Evolutionary conservation across 2,888 invertebrate genomes (phyloP), one percentile per base, ranked within the genome.

Genomic region (Eucriotettix oculatus): DNA sequence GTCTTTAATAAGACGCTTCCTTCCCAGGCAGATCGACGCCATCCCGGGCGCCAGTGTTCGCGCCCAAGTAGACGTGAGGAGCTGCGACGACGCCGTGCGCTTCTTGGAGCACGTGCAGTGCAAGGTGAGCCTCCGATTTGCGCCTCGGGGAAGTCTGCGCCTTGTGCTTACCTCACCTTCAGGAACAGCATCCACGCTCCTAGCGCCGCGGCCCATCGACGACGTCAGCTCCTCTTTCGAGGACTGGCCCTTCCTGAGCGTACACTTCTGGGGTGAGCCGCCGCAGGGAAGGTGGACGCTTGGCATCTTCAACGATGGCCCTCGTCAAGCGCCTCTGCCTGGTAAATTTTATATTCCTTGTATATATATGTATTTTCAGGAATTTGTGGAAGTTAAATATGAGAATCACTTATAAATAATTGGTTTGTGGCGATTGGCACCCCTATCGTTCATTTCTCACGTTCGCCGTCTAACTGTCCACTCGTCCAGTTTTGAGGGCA

Each of bases 61-160:
- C 62, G 71, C 73, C 17, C 68, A 68, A 44, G 69, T 73, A 64
- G 69, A 71, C 53, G 74, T 75, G 1, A 71, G 73, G 63, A 78
- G 75, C 0, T 79, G 79, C 66, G 68, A 70, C 12, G 76, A 72
- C 57, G 73, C 71, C 52, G 66, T 66, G 40, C 72, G 74, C 16
- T 79, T 75, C 68, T 69, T 82, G 63, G 82, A 82, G 67, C 82
- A 82, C 68, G 80, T 83, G 11, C 81, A 82, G 69, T 78, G 78
- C 48, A 73, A 75, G 62, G 72, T 81, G 10, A 74, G 74, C 1
- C 67, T 79, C n/a, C 68, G 70, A 14, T 79, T 75, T 68, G 72
- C 73, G 60, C 77, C 78, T 10, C 71, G 82, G 43, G 82, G 82
- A 17, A 78, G 78, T 67, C 71, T 82, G 9, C 72, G 76, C 59